A percentile compares a stretch with the other conserved stretches of the same genome.
Conservation (phyloP, 37 sponge, comb jelly and placozoan genomes). For the Geodia barretti region DNA sequence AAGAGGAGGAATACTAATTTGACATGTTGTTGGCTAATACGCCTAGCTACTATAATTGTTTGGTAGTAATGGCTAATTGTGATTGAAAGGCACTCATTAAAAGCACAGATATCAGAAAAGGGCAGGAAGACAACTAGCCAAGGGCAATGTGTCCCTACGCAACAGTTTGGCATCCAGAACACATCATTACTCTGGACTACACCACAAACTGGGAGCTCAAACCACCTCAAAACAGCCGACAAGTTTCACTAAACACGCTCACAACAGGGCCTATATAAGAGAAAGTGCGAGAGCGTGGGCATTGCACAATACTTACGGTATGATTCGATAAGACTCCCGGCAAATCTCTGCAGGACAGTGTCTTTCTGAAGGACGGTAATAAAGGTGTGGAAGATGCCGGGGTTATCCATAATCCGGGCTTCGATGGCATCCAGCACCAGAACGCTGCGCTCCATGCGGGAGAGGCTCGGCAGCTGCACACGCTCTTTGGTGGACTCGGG, state of each 20-base stretch:
- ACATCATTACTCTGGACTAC: too few species aligned
- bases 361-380: neutral
- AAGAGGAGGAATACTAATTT: neutral
- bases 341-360: conserved; percentile 6
- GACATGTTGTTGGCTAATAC: too few species aligned
- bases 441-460: neutral
- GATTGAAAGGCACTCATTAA: too few species aligned
- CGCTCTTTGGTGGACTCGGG: conserved; percentile 16
- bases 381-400: neutral
- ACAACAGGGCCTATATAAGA: neutral
- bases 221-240: too few species aligned
- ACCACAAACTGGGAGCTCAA: too few species aligned
- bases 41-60: neutral
- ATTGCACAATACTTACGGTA: neutral
- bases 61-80: neutral
- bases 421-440: conserved; percentile 26
- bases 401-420: conserved; percentile 8
- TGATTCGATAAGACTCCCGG: neutral
- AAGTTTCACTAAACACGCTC: too few species aligned
- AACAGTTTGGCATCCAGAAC: neutral
- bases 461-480: neutral
- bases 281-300: neutral
- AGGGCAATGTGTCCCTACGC: neutral
- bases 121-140: neutral
- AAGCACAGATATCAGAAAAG: neutral